Evolutionary conservation across 2,888 invertebrate genomes (phyloP).

Genomic region (Lasioglossum zephyrum): DNA sequence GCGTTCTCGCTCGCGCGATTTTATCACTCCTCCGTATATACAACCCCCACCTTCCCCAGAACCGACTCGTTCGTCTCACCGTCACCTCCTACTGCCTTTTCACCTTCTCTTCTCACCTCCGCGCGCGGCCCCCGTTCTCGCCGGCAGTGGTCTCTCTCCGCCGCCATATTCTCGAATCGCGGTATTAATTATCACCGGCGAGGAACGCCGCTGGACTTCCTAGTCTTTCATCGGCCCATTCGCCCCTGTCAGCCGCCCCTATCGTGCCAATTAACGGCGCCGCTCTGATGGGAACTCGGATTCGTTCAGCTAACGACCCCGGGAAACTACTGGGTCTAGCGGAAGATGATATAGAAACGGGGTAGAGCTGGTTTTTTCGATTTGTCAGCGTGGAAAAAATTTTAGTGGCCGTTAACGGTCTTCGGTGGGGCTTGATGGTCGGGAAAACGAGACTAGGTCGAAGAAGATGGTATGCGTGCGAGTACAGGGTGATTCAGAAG

Average conservation of each 20-base stretch:
- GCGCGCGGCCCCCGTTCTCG: not conserved
- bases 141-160: not conserved
- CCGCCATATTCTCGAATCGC: constrained; percentile 42
- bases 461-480: not conserved
- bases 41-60: constrained; percentile 19
- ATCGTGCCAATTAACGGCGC: constrained; percentile 29
- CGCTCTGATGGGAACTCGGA: constrained; percentile 9
- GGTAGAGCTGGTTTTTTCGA: not conserved
- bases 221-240: constrained; percentile 33
- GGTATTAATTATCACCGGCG: constrained; percentile 57
- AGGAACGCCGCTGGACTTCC: constrained; percentile 31
- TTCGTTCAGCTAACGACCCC: constrained; percentile 25
- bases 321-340: not conserved
- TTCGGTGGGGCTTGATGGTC: not conserved
- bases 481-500: not conserved
- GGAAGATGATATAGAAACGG: not conserved
- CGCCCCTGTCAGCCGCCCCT: constrained; percentile 10
- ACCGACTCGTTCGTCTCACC: constrained; percentile 60
- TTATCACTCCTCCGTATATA: constrained; percentile 71
- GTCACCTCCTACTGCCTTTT: constrained; percentile 56
- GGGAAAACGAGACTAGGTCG: not conserved
- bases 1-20: constrained; percentile 74
- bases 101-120: constrained; percentile 41
- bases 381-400: not conserved
- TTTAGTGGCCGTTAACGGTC: not conserved